Base-by-base conservation (phyloP, 2,113 vertebrate genomes). In the Sinocyclocheilus maitianheensis region DNA sequence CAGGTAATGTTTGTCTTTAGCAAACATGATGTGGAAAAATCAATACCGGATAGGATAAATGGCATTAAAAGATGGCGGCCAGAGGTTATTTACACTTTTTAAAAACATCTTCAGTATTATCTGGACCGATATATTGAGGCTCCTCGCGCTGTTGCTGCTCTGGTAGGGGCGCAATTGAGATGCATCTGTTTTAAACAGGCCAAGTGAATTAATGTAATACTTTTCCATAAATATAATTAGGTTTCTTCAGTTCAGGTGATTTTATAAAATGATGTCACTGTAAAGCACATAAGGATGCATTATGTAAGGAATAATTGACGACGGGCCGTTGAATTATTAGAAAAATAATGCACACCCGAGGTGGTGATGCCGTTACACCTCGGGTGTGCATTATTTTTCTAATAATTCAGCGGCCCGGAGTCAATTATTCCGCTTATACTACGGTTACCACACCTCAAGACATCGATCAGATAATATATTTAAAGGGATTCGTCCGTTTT, bases 1-100 rank as follows among this genome's bases (percentile, higher is more conserved):
- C 83, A 85, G 91, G 93, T 92, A 90, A 94, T 95, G 94, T 95
- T 96, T 96, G 94, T 95, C 93, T 96, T 96, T 94, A 95, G 89
- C 94, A 95, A 95, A 93, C 92, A 90, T 91, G 90, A 90, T 92
- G 90, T 92, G 92, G 94, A 87, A 87, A 90, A 89, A 94, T 94
- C 91, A 92, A 94, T 94, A 92, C 69, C 88, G 92, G 84, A 88
- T 91, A 89, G 90, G 89, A 89, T 87, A 90, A 90, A 90, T 88
- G 86, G 86, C 90, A 91, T 90, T 90, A 87, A 90, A 91, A 91
- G 77, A 88, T 88, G 88, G 86, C 74, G 76, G 79, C 37, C 75
- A 84, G 85, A 69, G 89, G 86, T 88, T 91, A 90, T 89, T 91
- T 91, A 90, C 88, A 89, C 87, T 89, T 89, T 89, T 90, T 86